Evolutionary conservation across 2,797 vertebrate species (phyloP).

Genomic region (Graptemys geographica): DNA sequence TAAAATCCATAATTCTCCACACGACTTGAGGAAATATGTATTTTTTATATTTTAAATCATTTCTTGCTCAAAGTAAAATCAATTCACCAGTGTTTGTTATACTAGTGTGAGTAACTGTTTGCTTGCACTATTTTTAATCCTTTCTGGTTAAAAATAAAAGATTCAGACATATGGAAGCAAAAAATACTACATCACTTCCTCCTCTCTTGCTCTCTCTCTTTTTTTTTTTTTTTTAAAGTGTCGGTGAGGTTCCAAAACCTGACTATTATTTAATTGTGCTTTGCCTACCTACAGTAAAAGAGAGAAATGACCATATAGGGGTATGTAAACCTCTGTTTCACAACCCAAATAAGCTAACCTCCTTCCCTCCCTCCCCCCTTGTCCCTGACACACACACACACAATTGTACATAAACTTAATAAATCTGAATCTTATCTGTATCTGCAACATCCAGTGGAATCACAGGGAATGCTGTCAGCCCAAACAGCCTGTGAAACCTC

Average conservation of each 20-base stretch:
- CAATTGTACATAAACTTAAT: constrained; percentile 61
- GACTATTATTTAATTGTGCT: constrained; percentile 66
- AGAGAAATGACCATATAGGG: constrained; percentile 80
- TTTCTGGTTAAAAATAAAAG: constrained; percentile 29
- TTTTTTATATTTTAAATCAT: background rate
- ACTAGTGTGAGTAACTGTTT: background rate
- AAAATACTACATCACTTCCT: background rate
- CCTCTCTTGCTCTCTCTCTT: background rate
- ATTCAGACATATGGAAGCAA: constrained; percentile 4
- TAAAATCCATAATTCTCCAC: constrained; percentile 22
- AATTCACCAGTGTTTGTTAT: constrained; percentile 41
- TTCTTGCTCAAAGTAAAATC: constrained; percentile 17
- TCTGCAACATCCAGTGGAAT: constrained; percentile 67
- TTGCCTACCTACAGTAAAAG: constrained; percentile 60
- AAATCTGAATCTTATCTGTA: constrained; percentile 79
- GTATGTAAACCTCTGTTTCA: constrained; percentile 71
- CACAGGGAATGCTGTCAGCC: constrained; percentile 57
- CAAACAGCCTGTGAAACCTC: constrained; percentile 75
- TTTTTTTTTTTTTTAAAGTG: background rate
- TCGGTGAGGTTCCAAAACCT: constrained; percentile 15
- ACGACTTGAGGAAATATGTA: background rate
- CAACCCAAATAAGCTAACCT: constrained; percentile 37
- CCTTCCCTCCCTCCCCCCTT: constrained; percentile 3
- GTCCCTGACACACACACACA: background rate
- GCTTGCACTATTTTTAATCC: background rate